A percentile compares a stretch with the other conserved stretches of the same genome.
Conservation (phyloP, 2,888 invertebrate species). For the Thymelicus sylvestris region DNA sequence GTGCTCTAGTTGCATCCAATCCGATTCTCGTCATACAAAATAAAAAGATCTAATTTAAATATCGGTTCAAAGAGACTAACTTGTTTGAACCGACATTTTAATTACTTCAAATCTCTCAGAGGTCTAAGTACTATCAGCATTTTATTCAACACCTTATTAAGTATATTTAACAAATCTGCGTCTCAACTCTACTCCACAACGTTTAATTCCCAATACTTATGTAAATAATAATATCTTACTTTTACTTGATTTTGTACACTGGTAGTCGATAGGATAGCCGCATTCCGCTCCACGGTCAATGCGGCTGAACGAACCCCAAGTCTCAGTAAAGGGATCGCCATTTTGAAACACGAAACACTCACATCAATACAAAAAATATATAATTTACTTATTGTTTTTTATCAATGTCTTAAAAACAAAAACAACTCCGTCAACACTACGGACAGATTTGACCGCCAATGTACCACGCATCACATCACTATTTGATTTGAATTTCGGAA, state of each 20-base stretch:
- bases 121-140: background rate
- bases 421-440: conserved; percentile 3
- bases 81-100: background rate
- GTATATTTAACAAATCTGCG: background rate
- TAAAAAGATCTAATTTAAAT: too few species aligned
- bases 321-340: conserved; percentile 78
- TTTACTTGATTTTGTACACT: conserved; percentile 67
- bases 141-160: background rate
- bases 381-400: background rate
- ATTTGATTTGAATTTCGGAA: conserved; percentile 64
- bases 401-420: conserved; percentile 2
- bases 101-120: too few species aligned
- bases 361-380: conserved; percentile 36
- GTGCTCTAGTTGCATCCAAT: too few species aligned
- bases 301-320: conserved; percentile 66
- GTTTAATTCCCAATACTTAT: background rate
- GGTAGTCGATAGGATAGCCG: conserved; percentile 59
- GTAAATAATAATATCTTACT: conserved; percentile 53
- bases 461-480: conserved; percentile 39
- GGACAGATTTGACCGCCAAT: conserved; percentile 29
- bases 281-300: conserved; percentile 68
- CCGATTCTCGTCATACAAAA: too few species aligned
- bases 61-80: background rate
- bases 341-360: conserved; percentile 52
- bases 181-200: too few species aligned